phyloP scores from a whole-genome alignment of 2,888 invertebrate species.

The Lamproptera curius region DNA sequence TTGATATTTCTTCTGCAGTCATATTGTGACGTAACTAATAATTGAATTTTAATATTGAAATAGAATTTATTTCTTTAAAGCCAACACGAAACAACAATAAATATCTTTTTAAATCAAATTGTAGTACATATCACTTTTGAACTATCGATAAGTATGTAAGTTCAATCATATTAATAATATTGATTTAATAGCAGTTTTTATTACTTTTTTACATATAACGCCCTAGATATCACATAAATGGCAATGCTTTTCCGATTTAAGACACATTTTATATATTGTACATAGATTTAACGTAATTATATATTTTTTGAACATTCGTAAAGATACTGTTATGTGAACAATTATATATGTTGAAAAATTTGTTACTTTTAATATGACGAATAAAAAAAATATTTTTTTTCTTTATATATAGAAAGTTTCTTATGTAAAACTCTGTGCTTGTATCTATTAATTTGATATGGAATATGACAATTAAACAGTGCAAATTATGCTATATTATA shows the following conservation, averaged over 20 bases:
- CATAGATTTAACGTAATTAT: not conserved
- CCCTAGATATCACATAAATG: constrained; percentile 50
- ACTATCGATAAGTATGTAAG: no score
- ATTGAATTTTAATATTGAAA: no score
- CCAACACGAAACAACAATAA: no score
- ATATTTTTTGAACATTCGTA: constrained; percentile 11
- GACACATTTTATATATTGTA: constrained; percentile 21
- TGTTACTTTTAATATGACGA: not conserved
- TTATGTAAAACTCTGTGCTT: not conserved
- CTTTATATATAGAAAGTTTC: not conserved
- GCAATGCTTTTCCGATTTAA: constrained; percentile 30
- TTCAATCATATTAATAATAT: no score
- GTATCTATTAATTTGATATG: not conserved
- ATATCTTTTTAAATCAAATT: no score
- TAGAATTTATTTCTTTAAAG: no score
- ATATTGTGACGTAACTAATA: no score
- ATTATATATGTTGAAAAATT: not conserved
- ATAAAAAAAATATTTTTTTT: not conserved
- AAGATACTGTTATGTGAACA: not conserved
- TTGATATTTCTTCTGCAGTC: no score
- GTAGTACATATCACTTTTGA: no score
- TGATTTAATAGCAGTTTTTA: no score
- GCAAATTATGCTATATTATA: not conserved
- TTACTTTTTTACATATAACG: no score
- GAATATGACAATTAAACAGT: not conserved